These are phyloP conservation scores for Amphimedon queenslandica DNA, from an alignment of 37 sponge, comb jelly and placozoan species.

Conservation along the genomic window DNA sequence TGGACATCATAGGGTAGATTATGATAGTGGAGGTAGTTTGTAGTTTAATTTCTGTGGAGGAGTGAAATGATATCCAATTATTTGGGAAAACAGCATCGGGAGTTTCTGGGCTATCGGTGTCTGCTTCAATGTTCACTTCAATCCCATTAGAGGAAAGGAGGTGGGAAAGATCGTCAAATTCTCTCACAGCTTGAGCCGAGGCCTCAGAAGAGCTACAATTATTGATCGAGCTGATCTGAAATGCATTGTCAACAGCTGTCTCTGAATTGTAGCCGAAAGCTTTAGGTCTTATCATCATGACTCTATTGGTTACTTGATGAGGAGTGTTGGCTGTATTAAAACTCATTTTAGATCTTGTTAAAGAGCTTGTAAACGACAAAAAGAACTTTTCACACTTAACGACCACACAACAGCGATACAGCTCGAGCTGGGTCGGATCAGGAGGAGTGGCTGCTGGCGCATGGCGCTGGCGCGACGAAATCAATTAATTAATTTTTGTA, in stretches of 20 bases:
- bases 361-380: too few relatives aligned
- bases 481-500: too few relatives aligned
- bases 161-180: slow-evolving; percentile 47
- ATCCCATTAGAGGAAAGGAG: slow-evolving; percentile 20
- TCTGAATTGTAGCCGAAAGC: slow-evolving; percentile 49
- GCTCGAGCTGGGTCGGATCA: too few relatives aligned
- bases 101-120: slow-evolving; percentile 9
- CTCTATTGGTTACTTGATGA: slow-evolving; percentile 12
- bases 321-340: not conserved
- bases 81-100: slow-evolving; percentile 79
- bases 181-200: not conserved
- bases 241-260: slow-evolving; percentile 55
- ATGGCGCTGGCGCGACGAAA: too few relatives aligned
- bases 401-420: too few relatives aligned
- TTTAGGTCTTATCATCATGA: slow-evolving; percentile 62
- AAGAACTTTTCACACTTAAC: too few relatives aligned
- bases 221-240: slow-evolving; percentile 20
- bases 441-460: too few relatives aligned
- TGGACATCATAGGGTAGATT: slow-evolving; percentile 67
- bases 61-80: slow-evolving; percentile 78
- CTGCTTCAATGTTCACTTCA: slow-evolving; percentile 26
- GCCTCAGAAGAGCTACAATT: not conserved
- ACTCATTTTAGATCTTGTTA: too few relatives aligned
- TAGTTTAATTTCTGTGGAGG: not conserved
- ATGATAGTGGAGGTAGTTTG: slow-evolving; percentile 5